Base-by-base conservation (phyloP, 2,888 invertebrate genomes). In the Brachyptera risi region DNA sequence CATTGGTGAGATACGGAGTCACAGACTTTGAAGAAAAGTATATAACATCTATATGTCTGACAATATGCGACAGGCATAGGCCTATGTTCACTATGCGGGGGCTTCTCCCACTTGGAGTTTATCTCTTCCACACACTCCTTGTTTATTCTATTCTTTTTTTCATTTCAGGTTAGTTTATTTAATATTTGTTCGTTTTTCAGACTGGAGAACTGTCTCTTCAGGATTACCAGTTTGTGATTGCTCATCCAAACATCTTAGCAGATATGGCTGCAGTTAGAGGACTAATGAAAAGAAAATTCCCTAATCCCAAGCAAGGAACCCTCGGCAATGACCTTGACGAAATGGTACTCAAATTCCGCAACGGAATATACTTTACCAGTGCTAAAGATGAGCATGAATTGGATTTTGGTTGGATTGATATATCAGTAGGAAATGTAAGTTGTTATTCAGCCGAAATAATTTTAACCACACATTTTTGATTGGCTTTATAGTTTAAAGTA, bases 171-270 rank as follows among this genome's bases (percentile, higher is more conserved):
- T n/a, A n/a, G n/a, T n/a, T n/a, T n/a, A n/a, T n/a, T n/a, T n/a
- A n/a, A n/a, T n/a, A n/a, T n/a, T 26, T 17, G 15, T n/a, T 35
- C n/a, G 31, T 65, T 59, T 57, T 70, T n/a, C 64, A 73, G 71
- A 67, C 68, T 38, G 75, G 74, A 4, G 68, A 69, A n/a, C 49
- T 74, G 9, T 63, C 67, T 26, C 38, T 69, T 2, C 68, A 70
- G 11, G 90, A 93, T 66, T 93, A 85, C 71, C 84, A 90, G 68
- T 85, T 80, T 69, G 71, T 90, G 5, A 76, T 94, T 13, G 88
- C 90, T 0, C 90, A 93, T 76, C 87, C 90, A 0, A 85, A 87
- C 71, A 88, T 93, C 64, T 73, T 92, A 54, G 82, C 89, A 0
- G 92, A 93, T 57, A 71, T 94, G 37, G 82, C 89, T 1, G 79